Evolutionary conservation across 2,113 vertebrate species (phyloP), one percentile per base, ranked within the genome.

Genomic region (Otis tarda): DNA sequence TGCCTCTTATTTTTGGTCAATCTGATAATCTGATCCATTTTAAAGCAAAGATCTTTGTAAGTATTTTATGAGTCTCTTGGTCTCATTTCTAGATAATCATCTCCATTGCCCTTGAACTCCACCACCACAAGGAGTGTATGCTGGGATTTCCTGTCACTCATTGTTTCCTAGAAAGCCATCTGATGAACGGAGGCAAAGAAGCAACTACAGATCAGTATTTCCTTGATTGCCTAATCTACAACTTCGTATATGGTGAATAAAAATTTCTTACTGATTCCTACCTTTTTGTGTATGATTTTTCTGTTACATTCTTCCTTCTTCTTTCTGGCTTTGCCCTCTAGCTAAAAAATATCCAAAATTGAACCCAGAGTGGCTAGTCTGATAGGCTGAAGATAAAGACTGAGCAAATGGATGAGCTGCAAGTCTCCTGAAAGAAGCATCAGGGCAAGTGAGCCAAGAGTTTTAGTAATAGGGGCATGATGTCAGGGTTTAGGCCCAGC

Each of bases 401-500:
- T 35, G 75, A 88, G 43, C 53, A 76, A 56, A 31, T 22, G 43
- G 23, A 22, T 83, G 53, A 64, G 7, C 82, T 85, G 7, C 60
- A 84, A 41, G 12, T 21, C 28, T 74, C 12, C 50, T 30, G 37
- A 65, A 79, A 79, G 39, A 30, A 81, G 8, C 39, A 57, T 19
- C 19, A 68, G 37, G 39, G 53, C 31, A 69, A 56, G 10, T 5
- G 20, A 65, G 14, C 22, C 35, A 41, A n/a, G 57, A 60, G 15
- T 43, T 85, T 52, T 71, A 65, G 28, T 0, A 1, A 17, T 28
- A n/a, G 43, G 31, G 31, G 11, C 0, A 0, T 30, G 45, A 53
- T 30, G 11, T 13, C 28, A 61, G 45, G 13, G 10, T 45, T 89
- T n/a, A 83, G 45, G 65, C 9, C 6, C 25, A 49, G 24, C 15